Percentiles rank a stretch among this genome's conserved stretches.
These are phyloP conservation scores for Manis javanica DNA, from an alignment of 2,797 vertebrate species.

Conservation along the genomic window DNA sequence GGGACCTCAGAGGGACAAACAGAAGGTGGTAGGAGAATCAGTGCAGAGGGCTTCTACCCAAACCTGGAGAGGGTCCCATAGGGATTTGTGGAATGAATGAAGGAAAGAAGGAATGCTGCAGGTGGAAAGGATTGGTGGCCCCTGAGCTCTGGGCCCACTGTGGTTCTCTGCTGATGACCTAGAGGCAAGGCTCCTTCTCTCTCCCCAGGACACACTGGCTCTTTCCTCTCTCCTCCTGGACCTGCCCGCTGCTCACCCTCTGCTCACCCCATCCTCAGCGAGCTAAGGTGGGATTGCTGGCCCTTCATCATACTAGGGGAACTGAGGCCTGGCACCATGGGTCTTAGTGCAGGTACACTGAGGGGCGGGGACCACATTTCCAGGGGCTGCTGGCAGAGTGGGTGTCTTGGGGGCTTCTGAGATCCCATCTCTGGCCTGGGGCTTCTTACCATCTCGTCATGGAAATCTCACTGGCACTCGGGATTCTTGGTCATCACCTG, in stretches of 20 bases:
- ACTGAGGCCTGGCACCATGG: neutral
- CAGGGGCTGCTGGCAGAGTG: neutral
- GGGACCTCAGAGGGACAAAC: neutral
- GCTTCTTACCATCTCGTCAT: neutral
- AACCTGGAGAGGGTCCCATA: neutral
- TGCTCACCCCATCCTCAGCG: neutral
- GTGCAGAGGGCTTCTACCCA: neutral
- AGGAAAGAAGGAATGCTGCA: neutral
- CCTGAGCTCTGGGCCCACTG: neutral
- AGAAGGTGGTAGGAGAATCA: neutral
- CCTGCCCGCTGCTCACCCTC: neutral
- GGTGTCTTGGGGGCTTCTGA: neutral
- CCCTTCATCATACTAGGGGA: neutral
- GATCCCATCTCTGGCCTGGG: neutral
- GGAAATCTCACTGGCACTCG: neutral
- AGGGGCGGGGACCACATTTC: neutral
- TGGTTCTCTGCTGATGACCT: neutral
- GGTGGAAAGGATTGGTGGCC: neutral
- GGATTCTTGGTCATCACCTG: neutral
- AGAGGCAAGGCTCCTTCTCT: neutral
- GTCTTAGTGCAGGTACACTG: neutral
- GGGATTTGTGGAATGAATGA: neutral
- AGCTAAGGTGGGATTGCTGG: neutral
- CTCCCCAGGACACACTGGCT: neutral
- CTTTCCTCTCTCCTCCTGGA: slow-evolving; percentile 19